Percentiles rank a stretch among this genome's conserved stretches.
These are phyloP conservation scores for Dasypus novemcinctus DNA, from an alignment of 2,113 vertebrate genomes.

Conservation along the genomic window DNA sequence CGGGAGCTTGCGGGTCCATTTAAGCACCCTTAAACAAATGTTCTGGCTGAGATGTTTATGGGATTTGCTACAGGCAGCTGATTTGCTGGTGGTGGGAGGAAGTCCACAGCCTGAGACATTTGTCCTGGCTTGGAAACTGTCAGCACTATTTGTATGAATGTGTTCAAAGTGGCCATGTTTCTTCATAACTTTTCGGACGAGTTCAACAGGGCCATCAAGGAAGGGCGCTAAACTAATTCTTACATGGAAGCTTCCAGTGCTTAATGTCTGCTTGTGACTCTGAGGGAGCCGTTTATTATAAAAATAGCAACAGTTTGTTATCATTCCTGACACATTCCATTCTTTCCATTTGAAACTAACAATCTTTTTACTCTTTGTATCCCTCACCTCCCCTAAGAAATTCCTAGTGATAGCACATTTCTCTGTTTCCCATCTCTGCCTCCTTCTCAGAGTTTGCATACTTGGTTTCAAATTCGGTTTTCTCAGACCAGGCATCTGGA, in stretches of 20 bases:
- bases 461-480: conserved; percentile 66
- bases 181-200: conserved; percentile 41
- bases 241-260: conserved; percentile 16
- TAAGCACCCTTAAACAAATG: conserved; percentile 15
- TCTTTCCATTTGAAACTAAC: conserved; percentile 55
- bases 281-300: conserved; percentile 50
- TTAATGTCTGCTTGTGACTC: conserved; percentile 41
- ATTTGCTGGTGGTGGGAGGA: neutral
- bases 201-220: conserved; percentile 11
- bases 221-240: conserved; percentile 52
- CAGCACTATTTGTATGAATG: conserved; percentile 13
- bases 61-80: neutral
- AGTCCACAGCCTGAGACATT: neutral
- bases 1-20: neutral
- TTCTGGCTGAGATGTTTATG: neutral
- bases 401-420: conserved; percentile 16
- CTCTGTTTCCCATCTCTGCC: conserved; percentile 38
- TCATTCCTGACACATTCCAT: conserved; percentile 43
- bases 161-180: conserved; percentile 10
- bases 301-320: conserved; percentile 59
- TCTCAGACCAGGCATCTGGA: conserved; percentile 46
- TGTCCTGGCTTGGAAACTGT: conserved; percentile 36
- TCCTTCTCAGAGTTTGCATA: conserved; percentile 14
- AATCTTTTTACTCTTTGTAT: conserved; percentile 45
- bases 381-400: conserved; percentile 43